A percentile compares a stretch with the other conserved stretches of the same genome.
Conservation (phyloP, 2,113 vertebrate genomes). For the Caracal caracal region DNA sequence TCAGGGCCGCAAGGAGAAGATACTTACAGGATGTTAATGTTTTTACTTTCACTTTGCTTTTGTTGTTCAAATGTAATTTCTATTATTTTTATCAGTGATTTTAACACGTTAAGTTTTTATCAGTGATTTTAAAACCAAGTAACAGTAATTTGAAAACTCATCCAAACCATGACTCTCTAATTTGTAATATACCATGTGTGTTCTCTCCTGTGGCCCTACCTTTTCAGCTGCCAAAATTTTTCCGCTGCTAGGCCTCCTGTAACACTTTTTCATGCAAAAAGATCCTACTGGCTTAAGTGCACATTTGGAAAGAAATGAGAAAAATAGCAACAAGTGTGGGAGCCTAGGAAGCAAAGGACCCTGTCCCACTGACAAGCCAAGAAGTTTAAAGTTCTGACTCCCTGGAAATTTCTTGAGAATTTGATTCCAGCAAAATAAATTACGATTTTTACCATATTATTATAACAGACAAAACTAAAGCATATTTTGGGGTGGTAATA, state of each 20-base stretch:
- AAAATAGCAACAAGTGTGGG: background rate
- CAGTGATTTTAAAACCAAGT: background rate
- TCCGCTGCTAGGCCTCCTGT: background rate
- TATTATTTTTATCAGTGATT: background rate
- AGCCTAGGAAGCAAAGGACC: background rate
- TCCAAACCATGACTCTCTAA: background rate
- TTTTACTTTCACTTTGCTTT: conserved; percentile 34
- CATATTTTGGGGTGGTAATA: background rate
- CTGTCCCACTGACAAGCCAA: background rate
- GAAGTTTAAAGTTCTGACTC: conserved; percentile 4
- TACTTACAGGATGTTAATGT: background rate
- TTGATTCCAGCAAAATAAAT: background rate
- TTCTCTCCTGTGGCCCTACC: background rate
- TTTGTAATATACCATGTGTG: background rate
- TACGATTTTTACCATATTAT: background rate
- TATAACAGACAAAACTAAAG: background rate
- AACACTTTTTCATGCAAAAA: background rate
- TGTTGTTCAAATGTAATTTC: background rate
- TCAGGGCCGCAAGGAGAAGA: background rate
- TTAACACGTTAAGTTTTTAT: background rate
- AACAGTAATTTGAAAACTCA: background rate
- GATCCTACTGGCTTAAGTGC: background rate
- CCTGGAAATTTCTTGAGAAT: background rate
- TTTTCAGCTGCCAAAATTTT: background rate
- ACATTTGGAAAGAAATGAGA: background rate